Conservation (phyloP, 1,140 invertebrate genomes). For the Zaprionus inermis region DNA sequence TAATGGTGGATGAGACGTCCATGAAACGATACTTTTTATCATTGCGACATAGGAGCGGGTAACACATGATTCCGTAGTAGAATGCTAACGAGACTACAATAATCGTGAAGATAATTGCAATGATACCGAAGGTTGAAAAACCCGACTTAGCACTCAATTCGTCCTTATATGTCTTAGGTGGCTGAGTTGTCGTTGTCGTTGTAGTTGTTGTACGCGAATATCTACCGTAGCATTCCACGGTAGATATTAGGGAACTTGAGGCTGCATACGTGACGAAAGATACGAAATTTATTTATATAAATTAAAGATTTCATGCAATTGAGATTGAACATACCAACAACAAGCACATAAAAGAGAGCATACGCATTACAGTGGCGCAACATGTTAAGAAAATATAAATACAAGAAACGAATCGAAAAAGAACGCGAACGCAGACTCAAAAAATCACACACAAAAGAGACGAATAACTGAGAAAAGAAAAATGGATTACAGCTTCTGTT, state of each 20-base stretch:
- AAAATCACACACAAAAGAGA: constrained; percentile 37
- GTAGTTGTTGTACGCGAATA: constrained; percentile 44
- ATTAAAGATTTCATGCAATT: background rate
- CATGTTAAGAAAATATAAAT: constrained; percentile 49
- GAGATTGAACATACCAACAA: constrained; percentile 51
- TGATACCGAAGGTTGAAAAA: constrained; percentile 87
- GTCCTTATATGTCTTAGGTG: constrained; percentile 79
- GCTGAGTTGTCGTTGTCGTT: constrained; percentile 50
- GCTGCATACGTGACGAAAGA: constrained; percentile 41
- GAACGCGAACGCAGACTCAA: constrained; percentile 61
- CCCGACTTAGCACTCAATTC: constrained; percentile 81
- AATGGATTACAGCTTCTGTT: constrained; percentile 29
- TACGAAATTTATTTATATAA: background rate
- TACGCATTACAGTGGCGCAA: constrained; percentile 47
- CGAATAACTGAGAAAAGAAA: constrained; percentile 39
- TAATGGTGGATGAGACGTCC: constrained; percentile 85
- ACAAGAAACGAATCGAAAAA: constrained; percentile 16
- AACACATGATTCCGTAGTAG: constrained; percentile 87
- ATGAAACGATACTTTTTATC: constrained; percentile 87
- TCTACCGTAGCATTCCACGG: constrained; percentile 31
- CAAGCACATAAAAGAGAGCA: constrained; percentile 48
- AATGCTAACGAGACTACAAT: constrained; percentile 85
- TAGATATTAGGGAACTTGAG: constrained; percentile 61
- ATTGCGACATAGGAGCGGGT: constrained; percentile 86
- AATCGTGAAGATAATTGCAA: constrained; percentile 85